Base-by-base conservation (phyloP, 2,113 vertebrate genomes). In the Xiphias gladius region DNA sequence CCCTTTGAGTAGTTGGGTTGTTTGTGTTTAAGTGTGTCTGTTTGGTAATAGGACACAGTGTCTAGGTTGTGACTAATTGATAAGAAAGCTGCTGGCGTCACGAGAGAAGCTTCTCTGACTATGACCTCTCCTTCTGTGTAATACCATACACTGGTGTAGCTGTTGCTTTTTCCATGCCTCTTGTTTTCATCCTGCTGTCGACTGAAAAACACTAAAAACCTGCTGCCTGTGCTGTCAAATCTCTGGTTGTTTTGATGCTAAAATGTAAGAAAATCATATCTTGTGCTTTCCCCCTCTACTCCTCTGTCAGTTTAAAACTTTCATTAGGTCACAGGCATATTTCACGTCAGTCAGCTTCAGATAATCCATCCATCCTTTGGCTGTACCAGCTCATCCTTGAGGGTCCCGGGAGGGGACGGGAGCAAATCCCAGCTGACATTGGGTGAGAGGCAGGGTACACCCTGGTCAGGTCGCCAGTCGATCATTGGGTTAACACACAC, bases 21-120 rank as follows among this genome's bases (percentile, higher is more conserved):
- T 17, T 57, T 57, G 4, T 57, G 54, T 57, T n/a, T 2, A 22
- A 52, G 19, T 73, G 63, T 50, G 43, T 41, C 1, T 65, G 13
- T 63, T 16, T 52, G 77, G 86, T 89, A 90, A 90, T 1, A 22
- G 58, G 82, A 91, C 76, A 64, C 91, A 57, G 41, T 10, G 22
- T 28, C 68, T 13, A 5, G 78, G 66, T 74, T 28, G 24, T 92
- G 63, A 92, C 84, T 91, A 91, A 92, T 91, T 90, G 52, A 92
- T 91, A n/a, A 85, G 76, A 83, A 46, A 54, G 57, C 63, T 54
- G 67, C 73, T 55, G 72, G 48, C 66, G 88, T 89, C 83, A 90
- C 80, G 7, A 19, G 88, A 90, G 88, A 85, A 17, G 76, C 26
- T 14, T 22, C 30, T 70, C 59, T 66, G 76, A 50, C 55, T 26